Base-by-base conservation (phyloP, 2,888 invertebrate genomes). In the Aromia moschata region DNA sequence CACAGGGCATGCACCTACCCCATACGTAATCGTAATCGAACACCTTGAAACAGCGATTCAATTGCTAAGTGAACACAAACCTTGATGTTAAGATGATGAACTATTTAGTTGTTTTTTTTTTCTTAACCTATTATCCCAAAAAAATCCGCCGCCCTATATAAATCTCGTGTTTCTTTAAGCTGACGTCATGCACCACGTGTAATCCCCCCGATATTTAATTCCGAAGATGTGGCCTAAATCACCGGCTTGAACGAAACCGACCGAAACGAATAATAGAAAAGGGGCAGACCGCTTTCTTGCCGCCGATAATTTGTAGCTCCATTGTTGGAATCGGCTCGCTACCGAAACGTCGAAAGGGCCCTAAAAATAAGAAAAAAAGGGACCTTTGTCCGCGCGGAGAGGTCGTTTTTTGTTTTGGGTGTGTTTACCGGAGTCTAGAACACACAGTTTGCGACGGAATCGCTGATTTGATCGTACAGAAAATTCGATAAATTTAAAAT, bases 301-400 rank as follows among this genome's bases (percentile, higher is more conserved):
- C 54, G 47, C 49, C 41, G 54, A 59, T 59, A 59, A 55, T 59
- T 59, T 59, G 58, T 59, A 59, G 54, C 54, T 49, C 49, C 54
- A 59, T 59, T 59, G 58, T 56, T 47, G 36, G 37, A 17, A 41
- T 58, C 14, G 17, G 37, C 51, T 52, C 17, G 57, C 54, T 49
- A 47, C 47, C 41, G 51, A 49, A 49, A 18, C 41, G 41, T 18
- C 36, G 20, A n/a, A 47, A 25, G 18, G 43, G 33, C 33, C 33
- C 16, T 31, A 30, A 56, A 47, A 43, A 33, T n/a, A 17, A 43
- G 18, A 18, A 31, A 49, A 49, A 31, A 47, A 40, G 37, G 18
- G 15, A 33, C 20, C 41, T 47, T 49, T 33, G 49, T 40, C 15
- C 40, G 36, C 31, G 17, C 46, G 17, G 38, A 56, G 38, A 41